Evolutionary conservation across 92 coral and sea anemone species (phyloP), one percentile per base, ranked within the genome.

Genomic region (Zoanthus solanderi): DNA sequence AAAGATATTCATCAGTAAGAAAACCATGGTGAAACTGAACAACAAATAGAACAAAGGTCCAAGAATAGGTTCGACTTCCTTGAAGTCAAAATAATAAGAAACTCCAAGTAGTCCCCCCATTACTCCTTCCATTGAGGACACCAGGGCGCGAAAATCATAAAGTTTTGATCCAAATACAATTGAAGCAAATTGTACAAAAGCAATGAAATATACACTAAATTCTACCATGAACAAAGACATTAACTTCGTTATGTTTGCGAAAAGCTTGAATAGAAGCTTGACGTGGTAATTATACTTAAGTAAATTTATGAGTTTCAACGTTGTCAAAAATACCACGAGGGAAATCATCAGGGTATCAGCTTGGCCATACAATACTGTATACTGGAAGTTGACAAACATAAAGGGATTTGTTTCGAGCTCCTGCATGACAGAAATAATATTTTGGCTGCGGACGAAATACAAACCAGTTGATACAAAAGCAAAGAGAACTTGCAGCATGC

Each of bases 381-480:
- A 69, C 58, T 94, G 94, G 80, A 94, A 94, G 76, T 89, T 94
- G 23, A 94, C 98, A 82, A 94, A 94, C 29, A 93, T 91, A 48
- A 90, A 93, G 1, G 98, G 98, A 65, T 94, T 94, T 54, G 75
- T 60, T 3, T 88, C 82, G 14, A 94, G 83, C 52, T 93, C 91
- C 60, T 90, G 74, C 92, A 94, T 93, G 13, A 94, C 72, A n/a
- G 83, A 81, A 80, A 84, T 77, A 0, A 95, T 79, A 18, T 83
- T 84, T 65, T 75, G 87, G 88, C 94, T 88, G 54, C 94, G 90
- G 75, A 90, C 91, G 72, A 95, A 95, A 75, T 94, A 91, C 76
- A 95, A 45, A 31, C 84, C 86, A 46, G 91, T 69, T 16, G 95
- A 90, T 2, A 88, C 78, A 2, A 92, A 68, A 16, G 95, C 93